Evolutionary conservation across 1,140 invertebrate species (phyloP).

Genomic region (Anadara kagoshimensis): DNA sequence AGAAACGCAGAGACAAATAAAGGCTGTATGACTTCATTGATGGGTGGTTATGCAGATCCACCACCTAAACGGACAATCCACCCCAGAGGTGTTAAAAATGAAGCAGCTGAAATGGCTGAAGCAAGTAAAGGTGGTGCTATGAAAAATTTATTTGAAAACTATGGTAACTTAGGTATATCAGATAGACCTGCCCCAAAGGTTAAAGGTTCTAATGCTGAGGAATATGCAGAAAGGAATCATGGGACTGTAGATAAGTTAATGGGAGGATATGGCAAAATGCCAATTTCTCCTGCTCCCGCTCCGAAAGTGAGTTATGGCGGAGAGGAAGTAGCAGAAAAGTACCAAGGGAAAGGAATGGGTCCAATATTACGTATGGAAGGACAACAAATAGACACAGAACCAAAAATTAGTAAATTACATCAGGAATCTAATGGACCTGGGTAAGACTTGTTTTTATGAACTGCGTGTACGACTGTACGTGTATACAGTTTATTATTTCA

Average conservation of each 20-base stretch:
- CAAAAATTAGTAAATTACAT: conserved; percentile 59
- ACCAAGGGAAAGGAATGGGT: conserved; percentile 63
- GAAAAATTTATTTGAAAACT: conserved; percentile 64
- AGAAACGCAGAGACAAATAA: conserved; percentile 57
- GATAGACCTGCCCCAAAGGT: conserved; percentile 53
- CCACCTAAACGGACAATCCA: conserved; percentile 47
- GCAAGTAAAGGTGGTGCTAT: conserved; percentile 63
- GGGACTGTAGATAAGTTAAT: conserved; percentile 62
- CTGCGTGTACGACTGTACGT: too few species aligned
- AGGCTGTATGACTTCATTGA: conserved; percentile 61
- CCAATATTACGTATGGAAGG: conserved; percentile 65
- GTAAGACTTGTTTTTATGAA: conserved; percentile 45
- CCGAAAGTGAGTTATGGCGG: conserved; percentile 62
- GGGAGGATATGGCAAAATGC: conserved; percentile 59
- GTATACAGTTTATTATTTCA: too few species aligned
- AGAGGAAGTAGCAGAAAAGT: conserved; percentile 64
- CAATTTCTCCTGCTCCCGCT: conserved; percentile 43
- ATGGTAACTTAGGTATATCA: conserved; percentile 56
- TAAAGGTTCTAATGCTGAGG: conserved; percentile 61
- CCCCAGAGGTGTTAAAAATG: conserved; percentile 55
- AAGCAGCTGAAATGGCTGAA: conserved; percentile 58
- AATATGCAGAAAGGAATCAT: conserved; percentile 64
- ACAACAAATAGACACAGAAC: conserved; percentile 42
- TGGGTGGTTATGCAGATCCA: conserved; percentile 63
- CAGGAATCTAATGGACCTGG: conserved; percentile 60